Percentiles rank a stretch among this genome's conserved stretches.
Evolutionary conservation across 2,113 vertebrate species (phyloP).

Genomic region (Psammodynastes pulverulentus): DNA sequence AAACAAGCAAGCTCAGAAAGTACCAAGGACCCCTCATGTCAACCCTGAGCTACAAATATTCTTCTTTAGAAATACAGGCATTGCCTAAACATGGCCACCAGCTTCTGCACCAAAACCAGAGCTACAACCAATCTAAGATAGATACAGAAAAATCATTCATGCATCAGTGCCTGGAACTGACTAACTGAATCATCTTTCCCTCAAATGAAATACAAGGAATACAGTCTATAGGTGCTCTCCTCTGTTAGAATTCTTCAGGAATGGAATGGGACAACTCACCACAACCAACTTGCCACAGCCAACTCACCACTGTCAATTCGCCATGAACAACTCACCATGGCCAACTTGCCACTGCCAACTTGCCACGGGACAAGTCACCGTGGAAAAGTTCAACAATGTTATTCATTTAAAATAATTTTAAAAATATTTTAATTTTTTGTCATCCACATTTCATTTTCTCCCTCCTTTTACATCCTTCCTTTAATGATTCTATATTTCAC

Average conservation of each 20-base stretch:
- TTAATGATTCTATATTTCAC: background rate
- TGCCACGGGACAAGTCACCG: too few relatives aligned
- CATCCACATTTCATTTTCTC: background rate
- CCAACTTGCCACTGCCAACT: too few relatives aligned
- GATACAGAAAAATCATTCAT: background rate
- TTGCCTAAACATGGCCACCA: background rate
- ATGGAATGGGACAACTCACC: background rate
- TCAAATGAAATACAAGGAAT: background rate
- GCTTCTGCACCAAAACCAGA: background rate
- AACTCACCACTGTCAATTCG: background rate
- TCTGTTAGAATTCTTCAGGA: background rate
- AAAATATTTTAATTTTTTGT: background rate
- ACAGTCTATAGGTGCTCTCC: background rate
- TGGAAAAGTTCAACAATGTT: background rate
- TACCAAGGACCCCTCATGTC: too few relatives aligned
- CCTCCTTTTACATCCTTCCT: background rate
- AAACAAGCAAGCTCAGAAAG: too few relatives aligned
- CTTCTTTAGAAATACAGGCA: background rate
- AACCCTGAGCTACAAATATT: too few relatives aligned
- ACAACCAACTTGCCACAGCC: background rate
- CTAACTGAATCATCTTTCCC: background rate
- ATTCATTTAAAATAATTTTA: background rate
- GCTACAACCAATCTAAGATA: background rate
- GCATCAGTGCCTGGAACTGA: background rate
- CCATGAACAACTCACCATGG: background rate